Evolutionary conservation across 2,113 vertebrate species (phyloP).

Genomic region (Apodemus speciosus): DNA sequence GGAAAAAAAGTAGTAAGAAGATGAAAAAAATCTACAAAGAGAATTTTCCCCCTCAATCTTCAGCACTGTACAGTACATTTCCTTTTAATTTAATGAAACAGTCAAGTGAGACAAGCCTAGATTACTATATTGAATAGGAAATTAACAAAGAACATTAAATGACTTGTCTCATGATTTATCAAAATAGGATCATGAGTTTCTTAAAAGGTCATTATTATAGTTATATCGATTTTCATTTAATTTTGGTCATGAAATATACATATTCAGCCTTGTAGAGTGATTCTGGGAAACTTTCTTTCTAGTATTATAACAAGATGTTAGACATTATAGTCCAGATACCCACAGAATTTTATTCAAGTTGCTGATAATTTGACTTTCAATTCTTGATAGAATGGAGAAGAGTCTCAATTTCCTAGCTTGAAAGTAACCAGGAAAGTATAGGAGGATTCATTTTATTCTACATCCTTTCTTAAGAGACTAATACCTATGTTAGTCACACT

Average conservation of each 20-base stretch:
- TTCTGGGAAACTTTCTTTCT: background rate
- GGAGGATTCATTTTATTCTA: background rate
- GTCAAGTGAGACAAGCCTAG: background rate
- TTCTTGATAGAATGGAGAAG: background rate
- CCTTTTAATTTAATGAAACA: constrained; percentile 30
- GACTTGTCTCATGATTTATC: background rate
- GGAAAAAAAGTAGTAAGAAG: no score
- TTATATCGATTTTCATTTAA: background rate
- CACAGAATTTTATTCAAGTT: background rate
- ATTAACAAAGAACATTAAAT: background rate
- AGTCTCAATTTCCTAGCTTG: background rate
- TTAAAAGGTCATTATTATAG: background rate
- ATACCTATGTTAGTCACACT: background rate
- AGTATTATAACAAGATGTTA: background rate
- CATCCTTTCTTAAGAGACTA: background rate
- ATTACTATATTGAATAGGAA: background rate
- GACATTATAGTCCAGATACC: background rate
- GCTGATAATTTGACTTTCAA: background rate
- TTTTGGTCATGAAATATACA: no score
- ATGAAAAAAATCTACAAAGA: background rate
- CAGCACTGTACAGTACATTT: background rate
- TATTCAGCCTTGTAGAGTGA: background rate
- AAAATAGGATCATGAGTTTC: background rate
- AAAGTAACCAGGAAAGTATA: background rate
- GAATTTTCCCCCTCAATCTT: background rate